These are phyloP conservation scores for Garrulus glandarius DNA, from an alignment of 2,797 vertebrate species.

Conservation along the genomic window DNA sequence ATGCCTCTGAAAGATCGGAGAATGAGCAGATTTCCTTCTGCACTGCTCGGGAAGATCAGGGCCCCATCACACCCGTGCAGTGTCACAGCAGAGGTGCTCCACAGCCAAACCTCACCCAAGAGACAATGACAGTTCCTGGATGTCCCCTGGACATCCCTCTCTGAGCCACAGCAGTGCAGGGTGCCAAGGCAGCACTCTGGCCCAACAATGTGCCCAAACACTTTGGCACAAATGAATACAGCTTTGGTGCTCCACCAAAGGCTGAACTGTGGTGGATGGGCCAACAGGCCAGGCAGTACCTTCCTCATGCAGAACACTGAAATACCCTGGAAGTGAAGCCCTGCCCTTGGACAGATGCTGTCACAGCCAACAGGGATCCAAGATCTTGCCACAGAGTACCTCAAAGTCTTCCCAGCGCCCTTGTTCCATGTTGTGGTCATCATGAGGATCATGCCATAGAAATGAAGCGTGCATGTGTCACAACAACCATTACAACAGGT, in stretches of 20 bases:
- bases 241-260: background rate
- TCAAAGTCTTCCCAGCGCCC: fast-evolving
- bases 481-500: fast-evolving
- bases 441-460: fast-evolving
- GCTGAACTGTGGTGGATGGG: background rate
- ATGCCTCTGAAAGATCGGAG: background rate
- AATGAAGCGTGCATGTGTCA: fast-evolving
- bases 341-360: fast-evolving
- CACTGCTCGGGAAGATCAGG: background rate
- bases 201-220: fast-evolving
- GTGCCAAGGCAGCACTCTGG: background rate
- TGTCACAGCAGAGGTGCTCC: background rate
- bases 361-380: fast-evolving
- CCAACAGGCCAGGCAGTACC: background rate
- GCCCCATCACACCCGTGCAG: background rate
- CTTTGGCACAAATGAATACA: fast-evolving
- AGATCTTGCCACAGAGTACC: background rate
- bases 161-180: fast-evolving
- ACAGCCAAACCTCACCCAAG: background rate
- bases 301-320: fast-evolving
- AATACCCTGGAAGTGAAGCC: background rate
- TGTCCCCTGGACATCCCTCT: background rate
- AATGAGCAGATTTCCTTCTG: background rate
- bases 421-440: fast-evolving
- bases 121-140: background rate